phyloP scores from a whole-genome alignment of 2,888 invertebrate species.

The Hedychridium roseum region DNA sequence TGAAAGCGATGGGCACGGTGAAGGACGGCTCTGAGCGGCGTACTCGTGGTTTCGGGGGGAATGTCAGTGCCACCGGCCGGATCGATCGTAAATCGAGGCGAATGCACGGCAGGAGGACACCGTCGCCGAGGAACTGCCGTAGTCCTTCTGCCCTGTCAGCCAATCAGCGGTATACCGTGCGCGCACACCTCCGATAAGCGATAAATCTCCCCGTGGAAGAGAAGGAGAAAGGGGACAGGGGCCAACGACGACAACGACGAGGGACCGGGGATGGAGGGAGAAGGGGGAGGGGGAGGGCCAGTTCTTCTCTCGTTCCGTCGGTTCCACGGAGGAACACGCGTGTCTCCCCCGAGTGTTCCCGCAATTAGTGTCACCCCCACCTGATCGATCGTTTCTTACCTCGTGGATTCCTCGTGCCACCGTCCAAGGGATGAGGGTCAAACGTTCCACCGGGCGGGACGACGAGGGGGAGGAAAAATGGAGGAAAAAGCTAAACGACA shows the following conservation, averaged over 20 bases:
- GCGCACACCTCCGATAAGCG: constrained; percentile 42
- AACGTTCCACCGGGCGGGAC: constrained; percentile 19
- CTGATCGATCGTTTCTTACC: constrained; percentile 54
- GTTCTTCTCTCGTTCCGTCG: constrained; percentile 43
- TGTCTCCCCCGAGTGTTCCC: constrained; percentile 51
- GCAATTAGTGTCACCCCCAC: constrained; percentile 55
- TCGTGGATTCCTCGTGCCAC: constrained; percentile 41
- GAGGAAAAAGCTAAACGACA: not conserved
- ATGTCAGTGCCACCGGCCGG: constrained; percentile 4
- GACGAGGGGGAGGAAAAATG: not conserved
- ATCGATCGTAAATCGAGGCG: constrained; percentile 42
- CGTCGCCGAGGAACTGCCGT: constrained; percentile 6
- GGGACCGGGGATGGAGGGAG: too few species aligned
- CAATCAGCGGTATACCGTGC: constrained; percentile 45
- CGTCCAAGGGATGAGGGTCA: constrained; percentile 30
- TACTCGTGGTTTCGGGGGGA: constrained; percentile 8
- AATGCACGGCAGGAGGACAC: constrained; percentile 24
- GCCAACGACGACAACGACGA: too few species aligned
- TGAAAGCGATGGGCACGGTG: not conserved
- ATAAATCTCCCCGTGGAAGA: constrained; percentile 54
- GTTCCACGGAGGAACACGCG: constrained; percentile 44
- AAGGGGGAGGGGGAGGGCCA: too few species aligned
- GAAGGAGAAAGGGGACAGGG: too few species aligned
- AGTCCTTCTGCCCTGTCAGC: constrained; percentile 39
- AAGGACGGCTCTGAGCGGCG: constrained; percentile 22